Evolutionary conservation across 23 tunicate species (phyloP), one percentile per base, ranked within the genome.

Genomic region (Halocynthia aurantium): DNA sequence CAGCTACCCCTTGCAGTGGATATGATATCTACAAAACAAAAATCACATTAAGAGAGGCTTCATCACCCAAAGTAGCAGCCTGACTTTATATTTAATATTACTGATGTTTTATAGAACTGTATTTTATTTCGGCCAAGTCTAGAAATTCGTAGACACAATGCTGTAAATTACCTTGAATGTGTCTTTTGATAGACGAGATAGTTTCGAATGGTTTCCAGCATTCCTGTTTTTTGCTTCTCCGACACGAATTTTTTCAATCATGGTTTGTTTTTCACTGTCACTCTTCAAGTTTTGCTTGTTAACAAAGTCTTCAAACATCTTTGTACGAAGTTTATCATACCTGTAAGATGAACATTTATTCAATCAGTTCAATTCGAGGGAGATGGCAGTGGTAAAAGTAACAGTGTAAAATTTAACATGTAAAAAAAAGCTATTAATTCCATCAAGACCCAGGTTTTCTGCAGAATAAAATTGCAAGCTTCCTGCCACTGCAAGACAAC

Each of bases 281-380:
- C 55, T 73, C 9, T 72, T 49, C 49, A 50, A 18, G 6, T 61
- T 56, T 44, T 61, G 19, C 49, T 67, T 31, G 10, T 53, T 55
- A 13, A 76, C 62, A 65, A 52, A 53, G 44, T 70, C 86, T 6
- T 18, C 64, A 69, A 76, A 87, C 13, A 87, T 50, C 49, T 82
- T 87, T 6, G 67, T 67, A 10, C 93, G 82, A 51, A 87, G 68
- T 12, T 76, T 12, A 67, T 87, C 83, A 65, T 87, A 87, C 62
- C 86, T 87, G 77, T 0, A 62, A 50, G 44, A 31, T 31, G 1
- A 31, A 31, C 44, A 31, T 31, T 31, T 1, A 31, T 31, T 31
- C 44, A 31, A 31, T 31, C 44, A 31, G 44, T 31, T 31, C 44
- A 31, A 31, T 31, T 31, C 44, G 44, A 31, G 44, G 44, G 44